Base-by-base conservation (phyloP, 2,797 vertebrate species). In the Discoglossus pictus region DNA sequence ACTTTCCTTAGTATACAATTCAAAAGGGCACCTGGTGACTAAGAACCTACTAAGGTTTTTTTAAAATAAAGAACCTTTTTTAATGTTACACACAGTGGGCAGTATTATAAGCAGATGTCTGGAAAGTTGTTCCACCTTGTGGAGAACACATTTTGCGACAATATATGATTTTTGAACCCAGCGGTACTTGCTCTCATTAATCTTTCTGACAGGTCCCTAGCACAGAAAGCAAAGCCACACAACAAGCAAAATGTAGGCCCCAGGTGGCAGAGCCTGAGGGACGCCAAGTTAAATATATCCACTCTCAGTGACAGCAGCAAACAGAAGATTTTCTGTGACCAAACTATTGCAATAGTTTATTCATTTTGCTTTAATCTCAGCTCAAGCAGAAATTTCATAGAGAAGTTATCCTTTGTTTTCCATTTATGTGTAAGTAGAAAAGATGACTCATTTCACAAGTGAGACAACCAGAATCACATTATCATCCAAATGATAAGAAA, bases 131-230 rank as follows among this genome's bases (percentile, higher is more conserved):
- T 46, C 15, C 36, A 47, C 27, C 40, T 38, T 47, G 48, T 27
- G 25, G 34, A 47, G 40, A 47, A 39, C 39, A 46, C 58, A 47
- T 53, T 69, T 53, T 38, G 48, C 4, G 50, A 55, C 40, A 54
- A 6, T 18, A 54, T 31, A 54, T 47, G 23, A 21, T 46, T 38
- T 54, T 54, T 25, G 6, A 53, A 46, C 42, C 55, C 43, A 69
- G 42, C 42, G 7, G 51, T 47, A 70, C 50, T 55, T 38, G 27
- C n/a, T 46, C 39, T 69, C 42, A 61, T 70, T 69, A 69, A 61
- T 70, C 66, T 69, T 48, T 52, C 39, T 69, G 59, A 56, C 50
- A 62, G 38, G 31, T 7, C n/a, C 16, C 46, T 34, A 62, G 24
- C 23, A 55, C 20, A 52, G 10, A n/a, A 62, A 24, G 18, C 20